These are phyloP conservation scores for Drosophila novamexicana DNA, from an alignment of 1,140 invertebrate genomes.

Conservation along the genomic window DNA sequence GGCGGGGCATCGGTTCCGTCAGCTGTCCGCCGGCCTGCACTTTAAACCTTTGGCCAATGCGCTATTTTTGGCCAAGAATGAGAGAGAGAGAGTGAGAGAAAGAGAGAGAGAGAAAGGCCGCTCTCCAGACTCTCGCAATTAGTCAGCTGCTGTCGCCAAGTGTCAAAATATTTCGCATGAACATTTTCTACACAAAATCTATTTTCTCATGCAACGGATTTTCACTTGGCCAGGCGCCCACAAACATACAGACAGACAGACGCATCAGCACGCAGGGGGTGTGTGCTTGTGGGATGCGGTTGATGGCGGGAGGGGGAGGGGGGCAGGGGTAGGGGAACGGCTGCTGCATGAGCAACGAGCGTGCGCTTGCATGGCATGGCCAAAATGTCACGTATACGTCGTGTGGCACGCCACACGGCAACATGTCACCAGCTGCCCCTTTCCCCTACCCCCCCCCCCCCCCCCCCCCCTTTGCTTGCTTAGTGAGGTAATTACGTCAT, in stretches of 20 bases:
- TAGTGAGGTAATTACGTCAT: constrained; percentile 71
- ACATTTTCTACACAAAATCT: constrained; percentile 49
- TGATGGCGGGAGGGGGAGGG: background rate
- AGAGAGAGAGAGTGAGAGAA: background rate
- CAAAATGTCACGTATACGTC: constrained; percentile 80
- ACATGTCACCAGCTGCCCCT: constrained; percentile 32
- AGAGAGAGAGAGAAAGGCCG: too few species aligned
- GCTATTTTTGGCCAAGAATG: constrained; percentile 16
- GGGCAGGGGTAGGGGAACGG: background rate
- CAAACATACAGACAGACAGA: constrained; percentile 14
- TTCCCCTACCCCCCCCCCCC: background rate
- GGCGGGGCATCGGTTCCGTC: constrained; percentile 61
- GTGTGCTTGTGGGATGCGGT: background rate
- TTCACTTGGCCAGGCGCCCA: constrained; percentile 50
- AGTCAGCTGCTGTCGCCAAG: constrained; percentile 77
- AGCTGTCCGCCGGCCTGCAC: constrained; percentile 57
- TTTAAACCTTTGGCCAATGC: constrained; percentile 51
- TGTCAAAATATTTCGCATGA: constrained; percentile 77
- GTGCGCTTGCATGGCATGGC: constrained; percentile 54
- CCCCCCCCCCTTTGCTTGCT: constrained; percentile 12
- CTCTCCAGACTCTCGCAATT: constrained; percentile 58
- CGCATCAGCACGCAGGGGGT: too few species aligned
- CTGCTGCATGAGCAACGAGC: constrained; percentile 38
- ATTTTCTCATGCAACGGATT: constrained; percentile 57
- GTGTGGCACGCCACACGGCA: constrained; percentile 62